Conservation (phyloP, 2,113 vertebrate species). For the Aphyosemion australe region DNA sequence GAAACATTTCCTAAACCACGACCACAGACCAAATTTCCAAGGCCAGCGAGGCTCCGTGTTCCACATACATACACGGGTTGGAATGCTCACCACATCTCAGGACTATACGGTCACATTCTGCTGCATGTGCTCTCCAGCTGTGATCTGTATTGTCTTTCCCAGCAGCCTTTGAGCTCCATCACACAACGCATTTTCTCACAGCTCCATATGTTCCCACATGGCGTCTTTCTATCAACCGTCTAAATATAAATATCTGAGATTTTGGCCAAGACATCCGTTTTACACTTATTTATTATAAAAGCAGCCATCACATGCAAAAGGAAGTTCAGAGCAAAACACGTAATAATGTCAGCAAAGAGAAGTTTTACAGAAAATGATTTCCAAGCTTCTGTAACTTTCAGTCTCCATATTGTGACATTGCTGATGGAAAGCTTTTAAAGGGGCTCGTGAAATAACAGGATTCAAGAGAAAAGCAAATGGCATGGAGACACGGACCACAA, state of each 20-base stretch:
- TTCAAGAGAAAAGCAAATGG: constrained; percentile 67
- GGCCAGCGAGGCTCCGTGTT: constrained; percentile 67
- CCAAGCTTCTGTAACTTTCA: background rate
- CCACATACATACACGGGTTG: constrained; percentile 76
- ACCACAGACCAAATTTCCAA: constrained; percentile 76
- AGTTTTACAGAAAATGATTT: constrained; percentile 5
- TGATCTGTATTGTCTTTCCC: constrained; percentile 63
- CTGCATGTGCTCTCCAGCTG: constrained; percentile 81
- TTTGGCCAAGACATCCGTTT: background rate
- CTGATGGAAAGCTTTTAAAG: constrained; percentile 36
- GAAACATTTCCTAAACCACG: constrained; percentile 76
- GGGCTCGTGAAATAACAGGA: constrained; percentile 41
- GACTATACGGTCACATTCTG: constrained; percentile 63
- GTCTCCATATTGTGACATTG: constrained; percentile 17
- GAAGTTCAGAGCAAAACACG: background rate
- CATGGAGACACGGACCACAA: constrained; percentile 68
- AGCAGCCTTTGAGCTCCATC: constrained; percentile 21
- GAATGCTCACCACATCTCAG: constrained; percentile 80
- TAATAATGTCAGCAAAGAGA: background rate
- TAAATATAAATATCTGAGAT: background rate
- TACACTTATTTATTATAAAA: too few species aligned
- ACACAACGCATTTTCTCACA: constrained; percentile 39
- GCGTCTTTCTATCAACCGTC: constrained; percentile 10
- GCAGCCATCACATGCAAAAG: background rate
- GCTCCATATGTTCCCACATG: constrained; percentile 20